Percentiles rank a stretch among this genome's conserved stretches.
These are phyloP conservation scores for Hypena proboscidalis DNA, from an alignment of 2,888 invertebrate genomes.

Conservation along the genomic window DNA sequence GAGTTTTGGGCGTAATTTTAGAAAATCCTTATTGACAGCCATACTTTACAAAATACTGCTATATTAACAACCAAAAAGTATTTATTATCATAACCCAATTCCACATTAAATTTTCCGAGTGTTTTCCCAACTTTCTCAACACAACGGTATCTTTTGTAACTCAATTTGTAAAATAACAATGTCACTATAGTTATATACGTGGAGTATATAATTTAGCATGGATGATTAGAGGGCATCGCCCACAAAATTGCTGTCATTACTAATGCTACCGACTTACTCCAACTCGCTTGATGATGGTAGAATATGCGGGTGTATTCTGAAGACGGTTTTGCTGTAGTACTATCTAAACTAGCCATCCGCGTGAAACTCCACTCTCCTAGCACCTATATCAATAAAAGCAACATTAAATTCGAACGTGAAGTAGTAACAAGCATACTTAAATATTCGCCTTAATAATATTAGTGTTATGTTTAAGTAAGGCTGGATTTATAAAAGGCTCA, in stretches of 20 bases:
- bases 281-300: conserved; percentile 12
- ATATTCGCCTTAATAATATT: too few relatives aligned
- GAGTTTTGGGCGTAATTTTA: too few relatives aligned
- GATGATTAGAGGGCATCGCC: conserved; percentile 42
- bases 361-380: too few relatives aligned
- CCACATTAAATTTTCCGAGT: not conserved
- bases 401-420: too few relatives aligned
- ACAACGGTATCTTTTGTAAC: conserved; percentile 16
- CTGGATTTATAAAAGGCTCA: too few relatives aligned
- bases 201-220: conserved; percentile 17
- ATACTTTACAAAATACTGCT: too few relatives aligned
- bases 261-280: conserved; percentile 18
- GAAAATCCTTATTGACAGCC: too few relatives aligned
- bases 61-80: too few relatives aligned
- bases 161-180: conserved; percentile 26
- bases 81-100: not conserved
- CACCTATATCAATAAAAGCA: too few relatives aligned
- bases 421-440: too few relatives aligned
- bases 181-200: conserved; percentile 26
- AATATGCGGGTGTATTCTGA: conserved; percentile 7
- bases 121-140: conserved; percentile 29
- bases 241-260: conserved; percentile 43
- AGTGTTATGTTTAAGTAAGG: too few relatives aligned
- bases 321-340: not conserved
- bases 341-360: too few relatives aligned